Evolutionary conservation across 2,797 vertebrate genomes (phyloP), one percentile per base, ranked within the genome.

Genomic region (Sebastes dallii): DNA sequence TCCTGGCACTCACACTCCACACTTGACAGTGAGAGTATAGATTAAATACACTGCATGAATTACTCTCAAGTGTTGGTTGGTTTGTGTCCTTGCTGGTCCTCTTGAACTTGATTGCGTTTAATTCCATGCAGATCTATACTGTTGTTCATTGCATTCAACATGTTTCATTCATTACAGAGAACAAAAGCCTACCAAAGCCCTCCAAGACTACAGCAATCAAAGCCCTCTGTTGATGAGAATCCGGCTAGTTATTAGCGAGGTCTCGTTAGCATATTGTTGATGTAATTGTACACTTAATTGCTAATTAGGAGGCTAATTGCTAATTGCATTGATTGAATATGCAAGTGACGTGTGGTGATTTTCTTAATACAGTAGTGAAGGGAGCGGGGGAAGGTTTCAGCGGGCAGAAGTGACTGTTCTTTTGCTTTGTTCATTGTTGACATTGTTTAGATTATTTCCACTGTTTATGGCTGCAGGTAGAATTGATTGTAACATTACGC

Each of bases 181-280:
- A 66, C 42, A 78, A 81, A 76, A 36, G 29, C 32, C 54, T 10
- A 42, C 13, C 24, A 16, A 39, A 16, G n/a, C 54, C 27, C 20
- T 73, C 39, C 8, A 68, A 39, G 18, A 69, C 64, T 62, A 12
- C 25, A 67, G 66, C 68, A 80, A 74, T 86, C 73, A 85, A 72
- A 84, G 71, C 73, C 58, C 10, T 25, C 34, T 81, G 81, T 55
- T 81, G 59, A 86, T 68, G 72, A 78, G 65, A 80, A 83, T n/a
- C 58, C 36, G 64, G 74, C 60, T 54, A 74, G 34, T 83, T 81
- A 83, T 78, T 80, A 80, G 78, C 50, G 20, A 66, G 3, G 10
- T 70, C 84, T 90, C 42, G 27, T 90, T 89, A 89, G 81, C 75
- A 54, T 87, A 80, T 84, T 86, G 79, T 87, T 88, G 68, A 86